Conservation (phyloP, 2,113 vertebrate species). For the Camelus dromedarius region DNA sequence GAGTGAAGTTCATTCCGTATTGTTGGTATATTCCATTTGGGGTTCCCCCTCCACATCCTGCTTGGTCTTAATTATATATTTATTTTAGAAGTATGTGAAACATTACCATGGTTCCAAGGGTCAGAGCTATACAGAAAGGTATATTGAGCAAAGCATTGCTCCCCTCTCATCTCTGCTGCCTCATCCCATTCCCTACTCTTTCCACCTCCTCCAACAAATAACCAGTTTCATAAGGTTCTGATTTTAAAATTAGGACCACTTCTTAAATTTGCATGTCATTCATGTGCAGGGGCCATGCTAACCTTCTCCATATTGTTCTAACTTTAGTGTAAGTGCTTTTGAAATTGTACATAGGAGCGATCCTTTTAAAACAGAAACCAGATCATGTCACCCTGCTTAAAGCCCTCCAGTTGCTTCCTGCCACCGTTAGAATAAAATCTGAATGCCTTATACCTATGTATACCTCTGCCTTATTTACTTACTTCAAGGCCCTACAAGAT, state of each 20-base stretch:
- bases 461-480: neutral
- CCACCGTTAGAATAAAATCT: neutral
- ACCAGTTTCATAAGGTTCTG: neutral
- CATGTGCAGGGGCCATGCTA: neutral
- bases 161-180: neutral
- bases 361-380: neutral
- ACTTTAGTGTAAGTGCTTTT: neutral
- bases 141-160: neutral
- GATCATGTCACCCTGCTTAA: neutral
- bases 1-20: neutral
- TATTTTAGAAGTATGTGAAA: neutral
- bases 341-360: neutral
- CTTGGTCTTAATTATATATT: neutral
- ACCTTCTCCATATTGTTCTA: neutral
- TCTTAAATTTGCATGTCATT: neutral
- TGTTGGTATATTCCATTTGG: neutral
- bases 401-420: neutral
- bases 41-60: neutral
- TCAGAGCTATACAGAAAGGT: neutral
- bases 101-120: neutral
- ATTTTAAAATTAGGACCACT: neutral
- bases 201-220: neutral
- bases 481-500: neutral
- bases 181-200: neutral
- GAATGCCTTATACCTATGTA: no score